Percentiles rank a stretch among this genome's conserved stretches.
phyloP scores from a whole-genome alignment of 1,140 invertebrate species.

The Oncopodura yosiiana region DNA sequence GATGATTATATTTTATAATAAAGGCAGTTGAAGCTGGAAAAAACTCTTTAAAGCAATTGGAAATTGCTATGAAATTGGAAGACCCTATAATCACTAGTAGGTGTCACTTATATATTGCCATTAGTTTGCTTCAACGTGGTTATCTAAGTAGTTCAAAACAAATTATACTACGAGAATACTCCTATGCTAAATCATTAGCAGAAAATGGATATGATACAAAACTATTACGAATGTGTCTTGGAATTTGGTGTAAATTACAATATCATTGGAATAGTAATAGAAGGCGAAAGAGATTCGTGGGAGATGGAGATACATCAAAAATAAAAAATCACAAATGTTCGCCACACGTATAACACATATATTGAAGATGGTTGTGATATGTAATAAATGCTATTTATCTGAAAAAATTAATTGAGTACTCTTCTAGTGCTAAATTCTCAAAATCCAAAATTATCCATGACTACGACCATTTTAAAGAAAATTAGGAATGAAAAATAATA shows the following conservation, averaged over 20 bases:
- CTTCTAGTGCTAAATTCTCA: no score
- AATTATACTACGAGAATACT: conserved; percentile 56
- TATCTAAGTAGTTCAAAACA: conserved; percentile 51
- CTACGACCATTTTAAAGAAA: no score
- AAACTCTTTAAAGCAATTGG: conserved; percentile 72
- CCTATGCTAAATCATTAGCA: conserved; percentile 43
- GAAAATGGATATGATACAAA: conserved; percentile 35
- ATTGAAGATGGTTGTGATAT: no score
- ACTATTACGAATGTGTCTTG: conserved; percentile 66
- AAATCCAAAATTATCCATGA: no score
- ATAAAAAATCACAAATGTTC: no score
- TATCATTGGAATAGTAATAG: no score
- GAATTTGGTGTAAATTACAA: conserved; percentile 63
- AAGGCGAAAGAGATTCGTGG: no score
- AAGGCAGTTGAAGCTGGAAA: conserved; percentile 75
- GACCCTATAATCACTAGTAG: conserved; percentile 66
- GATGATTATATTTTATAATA: conserved; percentile 36
- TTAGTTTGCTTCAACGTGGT: conserved; percentile 74
- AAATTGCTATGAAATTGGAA: conserved; percentile 63
- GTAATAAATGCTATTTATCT: no score
- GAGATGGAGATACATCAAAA: no score
- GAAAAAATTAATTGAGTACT: no score
- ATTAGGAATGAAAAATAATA: no score
- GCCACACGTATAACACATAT: no score
- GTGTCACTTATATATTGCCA: conserved; percentile 71